Conservation (phyloP, 2,797 vertebrate genomes). For the Neopelma chrysocephalum region DNA sequence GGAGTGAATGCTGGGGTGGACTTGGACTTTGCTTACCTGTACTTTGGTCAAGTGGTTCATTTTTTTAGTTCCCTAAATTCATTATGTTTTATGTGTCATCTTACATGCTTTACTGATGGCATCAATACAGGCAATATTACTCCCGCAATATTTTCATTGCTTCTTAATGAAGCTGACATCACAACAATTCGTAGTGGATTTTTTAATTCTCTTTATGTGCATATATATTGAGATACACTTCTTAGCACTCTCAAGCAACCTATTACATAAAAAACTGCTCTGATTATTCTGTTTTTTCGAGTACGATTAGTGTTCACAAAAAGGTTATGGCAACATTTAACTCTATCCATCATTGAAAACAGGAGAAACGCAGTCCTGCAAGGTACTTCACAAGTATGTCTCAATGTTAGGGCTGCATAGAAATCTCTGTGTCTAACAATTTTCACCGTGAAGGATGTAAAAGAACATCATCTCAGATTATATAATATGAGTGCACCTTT, state of each 20-base stretch:
- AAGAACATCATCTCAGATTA: not conserved
- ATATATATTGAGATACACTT: not conserved
- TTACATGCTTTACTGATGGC: not conserved
- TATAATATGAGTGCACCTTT: not conserved
- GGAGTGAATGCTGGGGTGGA: not conserved
- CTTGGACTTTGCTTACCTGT: not conserved
- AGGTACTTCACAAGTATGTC: not conserved
- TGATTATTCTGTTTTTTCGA: not conserved
- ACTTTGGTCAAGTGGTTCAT: not conserved
- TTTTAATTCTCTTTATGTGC: not conserved
- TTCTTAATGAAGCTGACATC: not conserved
- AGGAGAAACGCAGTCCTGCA: not conserved
- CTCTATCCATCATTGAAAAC: not conserved
- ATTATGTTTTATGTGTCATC: not conserved
- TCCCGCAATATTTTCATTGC: not conserved
- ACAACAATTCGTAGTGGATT: not conserved
- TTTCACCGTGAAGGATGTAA: not conserved
- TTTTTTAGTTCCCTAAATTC: not conserved
- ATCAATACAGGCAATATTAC: not conserved
- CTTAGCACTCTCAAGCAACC: not conserved
- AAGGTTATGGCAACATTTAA: not conserved
- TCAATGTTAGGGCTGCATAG: not conserved
- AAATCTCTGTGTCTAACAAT: not conserved
- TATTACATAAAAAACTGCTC: not conserved
- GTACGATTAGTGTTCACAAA: not conserved